phyloP scores from a whole-genome alignment of 2,797 vertebrate species.

The Sebastes matsubarae region DNA sequence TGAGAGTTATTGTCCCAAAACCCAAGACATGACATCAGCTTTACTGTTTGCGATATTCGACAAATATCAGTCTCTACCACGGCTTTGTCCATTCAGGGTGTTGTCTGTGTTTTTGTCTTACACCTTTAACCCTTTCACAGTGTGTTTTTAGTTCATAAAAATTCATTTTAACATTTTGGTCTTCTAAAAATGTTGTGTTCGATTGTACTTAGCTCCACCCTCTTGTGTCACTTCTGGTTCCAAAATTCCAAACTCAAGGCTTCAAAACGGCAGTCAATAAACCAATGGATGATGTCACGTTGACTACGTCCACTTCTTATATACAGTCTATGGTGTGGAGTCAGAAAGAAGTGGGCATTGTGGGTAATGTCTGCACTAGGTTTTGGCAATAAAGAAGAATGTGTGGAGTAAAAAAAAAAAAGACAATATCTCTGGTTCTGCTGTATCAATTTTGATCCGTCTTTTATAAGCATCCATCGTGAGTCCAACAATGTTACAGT shows the following conservation, averaged over 20 bases:
- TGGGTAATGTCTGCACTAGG: neutral
- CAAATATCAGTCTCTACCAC: rapidly evolving
- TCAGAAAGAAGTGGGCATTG: neutral
- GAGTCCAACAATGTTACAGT: neutral
- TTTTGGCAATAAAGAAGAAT: too few species aligned
- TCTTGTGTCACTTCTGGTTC: rapidly evolving
- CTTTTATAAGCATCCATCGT: neutral
- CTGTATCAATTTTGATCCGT: neutral
- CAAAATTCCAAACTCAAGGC: too few species aligned
- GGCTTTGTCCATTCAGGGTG: neutral
- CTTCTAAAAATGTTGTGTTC: rapidly evolving
- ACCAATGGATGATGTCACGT: too few species aligned
- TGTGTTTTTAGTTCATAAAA: too few species aligned
- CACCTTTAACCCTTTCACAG: too few species aligned
- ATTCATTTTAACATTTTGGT: rapidly evolving
- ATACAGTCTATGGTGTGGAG: too few species aligned
- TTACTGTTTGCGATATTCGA: rapidly evolving
- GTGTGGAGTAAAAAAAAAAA: too few species aligned
- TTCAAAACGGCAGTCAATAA: too few species aligned
- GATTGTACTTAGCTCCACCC: neutral
- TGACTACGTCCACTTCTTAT: too few species aligned
- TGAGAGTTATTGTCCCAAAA: too few species aligned
- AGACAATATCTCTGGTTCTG: neutral
- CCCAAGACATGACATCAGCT: too few species aligned
- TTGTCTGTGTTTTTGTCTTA: neutral